These are phyloP conservation scores for Melitaea athalia DNA, from an alignment of 2,888 invertebrate genomes.

Conservation along the genomic window DNA sequence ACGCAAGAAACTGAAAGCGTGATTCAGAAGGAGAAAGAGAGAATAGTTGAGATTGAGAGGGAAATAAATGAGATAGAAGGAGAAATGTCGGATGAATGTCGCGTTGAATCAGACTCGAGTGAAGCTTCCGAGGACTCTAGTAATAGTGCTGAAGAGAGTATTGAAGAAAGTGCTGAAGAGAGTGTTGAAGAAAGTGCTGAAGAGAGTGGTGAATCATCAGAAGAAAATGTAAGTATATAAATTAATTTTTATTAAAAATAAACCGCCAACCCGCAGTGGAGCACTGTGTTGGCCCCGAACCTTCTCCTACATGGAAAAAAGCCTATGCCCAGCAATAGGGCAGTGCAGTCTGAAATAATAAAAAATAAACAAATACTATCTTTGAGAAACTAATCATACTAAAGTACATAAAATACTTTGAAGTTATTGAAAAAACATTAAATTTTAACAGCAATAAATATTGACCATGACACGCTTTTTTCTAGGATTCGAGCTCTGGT, in stretches of 20 bases:
- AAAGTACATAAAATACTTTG: not conserved
- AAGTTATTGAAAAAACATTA: not conserved
- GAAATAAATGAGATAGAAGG: slow-evolving; percentile 73
- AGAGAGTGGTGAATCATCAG: slow-evolving; percentile 18
- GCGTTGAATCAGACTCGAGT: slow-evolving; percentile 35
- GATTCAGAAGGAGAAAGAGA: slow-evolving; percentile 67
- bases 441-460: too few relatives aligned
- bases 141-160: too few relatives aligned
- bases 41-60: slow-evolving; percentile 71
- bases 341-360: too few relatives aligned
- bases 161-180: slow-evolving; percentile 31
- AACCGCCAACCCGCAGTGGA: too few relatives aligned
- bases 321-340: too few relatives aligned
- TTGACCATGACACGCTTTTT: not conserved
- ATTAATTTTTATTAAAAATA: not conserved
- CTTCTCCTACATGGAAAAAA: too few relatives aligned
- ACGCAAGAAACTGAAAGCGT: slow-evolving; percentile 48
- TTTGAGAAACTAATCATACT: too few relatives aligned
- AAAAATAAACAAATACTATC: too few relatives aligned
- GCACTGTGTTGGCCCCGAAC: too few relatives aligned
- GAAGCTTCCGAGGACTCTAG: slow-evolving; percentile 41
- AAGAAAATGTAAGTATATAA: slow-evolving; percentile 21
- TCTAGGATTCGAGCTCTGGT: slow-evolving; percentile 29
- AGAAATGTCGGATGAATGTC: slow-evolving; percentile 58
- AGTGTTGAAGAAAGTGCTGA: slow-evolving; percentile 30